These are phyloP conservation scores for Sceliomorpha sp. DNA, from an alignment of 2,888 invertebrate species.

Conservation along the genomic window DNA sequence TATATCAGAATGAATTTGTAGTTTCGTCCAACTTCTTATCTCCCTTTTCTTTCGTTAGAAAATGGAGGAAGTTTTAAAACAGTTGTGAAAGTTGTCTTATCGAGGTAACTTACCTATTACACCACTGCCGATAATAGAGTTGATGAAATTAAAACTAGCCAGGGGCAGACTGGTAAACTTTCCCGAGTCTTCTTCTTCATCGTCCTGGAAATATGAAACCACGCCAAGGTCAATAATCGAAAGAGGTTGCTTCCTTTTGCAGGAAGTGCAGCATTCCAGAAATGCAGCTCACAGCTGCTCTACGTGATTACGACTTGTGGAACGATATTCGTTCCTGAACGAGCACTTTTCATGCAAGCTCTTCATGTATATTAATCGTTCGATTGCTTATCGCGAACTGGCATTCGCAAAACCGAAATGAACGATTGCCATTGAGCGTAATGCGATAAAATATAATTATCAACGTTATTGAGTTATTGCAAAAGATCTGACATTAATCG, in stretches of 20 bases:
- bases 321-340: neutral
- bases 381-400: too few species aligned
- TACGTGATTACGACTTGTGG: slow-evolving; percentile 9
- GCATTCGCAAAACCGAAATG: too few species aligned
- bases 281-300: slow-evolving; percentile 5
- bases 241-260: slow-evolving; percentile 26
- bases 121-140: slow-evolving; percentile 93
- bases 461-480: too few species aligned
- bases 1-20: slow-evolving; percentile 1
- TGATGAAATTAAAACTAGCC: slow-evolving; percentile 93
- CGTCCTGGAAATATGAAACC: slow-evolving; percentile 62
- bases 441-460: too few species aligned
- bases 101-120: slow-evolving; percentile 85
- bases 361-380: too few species aligned
- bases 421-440: too few species aligned
- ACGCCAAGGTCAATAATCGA: slow-evolving; percentile 28
- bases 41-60: neutral
- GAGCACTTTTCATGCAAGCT: neutral
- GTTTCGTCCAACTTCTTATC: neutral
- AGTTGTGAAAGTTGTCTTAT: too few species aligned
- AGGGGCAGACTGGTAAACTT: slow-evolving; percentile 86
- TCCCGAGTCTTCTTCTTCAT: slow-evolving; percentile 82
- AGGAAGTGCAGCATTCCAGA: slow-evolving; percentile 37
- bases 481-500: too few species aligned
- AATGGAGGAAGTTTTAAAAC: neutral